Conservation (phyloP, 1,140 invertebrate genomes). For the Pseudobourletiella spinata region DNA sequence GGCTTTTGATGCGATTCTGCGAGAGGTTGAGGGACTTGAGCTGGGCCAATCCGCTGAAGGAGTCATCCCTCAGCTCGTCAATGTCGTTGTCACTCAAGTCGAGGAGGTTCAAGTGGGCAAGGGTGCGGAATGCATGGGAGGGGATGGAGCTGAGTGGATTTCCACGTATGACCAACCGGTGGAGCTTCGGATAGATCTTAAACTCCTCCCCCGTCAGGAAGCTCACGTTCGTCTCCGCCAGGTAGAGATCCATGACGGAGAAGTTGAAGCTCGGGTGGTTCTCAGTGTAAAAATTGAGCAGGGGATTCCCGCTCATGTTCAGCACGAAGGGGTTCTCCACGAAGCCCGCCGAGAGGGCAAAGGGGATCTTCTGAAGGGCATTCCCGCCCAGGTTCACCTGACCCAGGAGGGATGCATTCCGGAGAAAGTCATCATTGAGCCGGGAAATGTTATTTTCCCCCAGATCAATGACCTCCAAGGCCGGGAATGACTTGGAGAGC, state of each 20-base stretch:
- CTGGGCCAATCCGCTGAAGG: slow-evolving; percentile 64
- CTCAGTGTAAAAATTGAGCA: slow-evolving; percentile 57
- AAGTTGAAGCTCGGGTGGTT: slow-evolving; percentile 34
- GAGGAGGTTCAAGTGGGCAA: slow-evolving; percentile 64
- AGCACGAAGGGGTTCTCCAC: slow-evolving; percentile 61
- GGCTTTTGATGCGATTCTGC: slow-evolving; percentile 65
- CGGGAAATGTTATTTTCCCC: slow-evolving; percentile 63
- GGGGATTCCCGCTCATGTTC: slow-evolving; percentile 71
- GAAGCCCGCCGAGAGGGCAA: slow-evolving; percentile 56
- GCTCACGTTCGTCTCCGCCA: slow-evolving; percentile 70
- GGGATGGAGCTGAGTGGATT: slow-evolving; percentile 73
- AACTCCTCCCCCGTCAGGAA: slow-evolving; percentile 81
- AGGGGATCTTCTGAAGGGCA: slow-evolving; percentile 67
- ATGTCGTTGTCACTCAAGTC: slow-evolving; percentile 75
- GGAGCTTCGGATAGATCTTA: slow-evolving; percentile 68
- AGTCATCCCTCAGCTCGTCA: slow-evolving; percentile 72
- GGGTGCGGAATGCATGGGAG: slow-evolving; percentile 67
- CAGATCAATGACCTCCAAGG: slow-evolving; percentile 56
- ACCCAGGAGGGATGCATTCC: slow-evolving; percentile 52
- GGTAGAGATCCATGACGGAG: slow-evolving; percentile 65
- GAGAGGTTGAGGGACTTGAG: slow-evolving; percentile 69
- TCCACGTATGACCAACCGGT: slow-evolving; percentile 59
- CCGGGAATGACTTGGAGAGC: slow-evolving; percentile 58
- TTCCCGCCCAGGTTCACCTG: slow-evolving; percentile 69
- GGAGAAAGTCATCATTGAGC: slow-evolving; percentile 71